Base-by-base conservation (phyloP, 2,113 vertebrate species). In the Solea senegalensis region DNA sequence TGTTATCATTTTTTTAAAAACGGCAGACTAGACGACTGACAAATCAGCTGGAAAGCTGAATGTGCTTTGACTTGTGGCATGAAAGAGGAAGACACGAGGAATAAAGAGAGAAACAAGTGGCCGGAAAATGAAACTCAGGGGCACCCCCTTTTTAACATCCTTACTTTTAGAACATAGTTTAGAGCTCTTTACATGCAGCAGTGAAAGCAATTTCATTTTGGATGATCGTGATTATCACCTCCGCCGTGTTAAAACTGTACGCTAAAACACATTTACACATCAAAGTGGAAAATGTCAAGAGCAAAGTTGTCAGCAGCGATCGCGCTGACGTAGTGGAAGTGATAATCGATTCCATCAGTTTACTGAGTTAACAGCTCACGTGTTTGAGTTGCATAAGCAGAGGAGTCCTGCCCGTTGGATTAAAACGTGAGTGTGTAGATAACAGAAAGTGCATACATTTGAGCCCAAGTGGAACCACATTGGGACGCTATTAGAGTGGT, bases 271-370 rank as follows among this genome's bases (percentile, higher is more conserved):
- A 73, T 74, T 78, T 62, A 57, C 54, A 50, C 60, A 56, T 41
- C 41, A 69, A 69, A 69, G 9, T 28, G 60, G 5, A 26, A 50
- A 16, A 50, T 76, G 55, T 58, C 41, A 40, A 56, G 54, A 61
- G 27, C 54, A 56, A 59, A 45, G 44, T 44, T 83, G 10, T 65
- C 74, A 53, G 72, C 74, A 68, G 71, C 70, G 52, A 78, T 41
- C 65, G 45, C 15, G 59, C 9, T 21, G 21, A 21, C 21, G 1
- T 21, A 72, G 45, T 68, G 62, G 52, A 76, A 76, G 65, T 69
- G 68, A 82, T 80, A 81, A 80, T 87, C 8, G 57, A 81, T 67
- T 54, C 28, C 40, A 78, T 74, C 7, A 72, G 82, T 79, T 34
- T 34, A 34, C 34, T 52, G 76, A 82, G 70, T n/a, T 26, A 74